phyloP scores from a whole-genome alignment of 2,797 vertebrate species.

The Rachycentron canadum region DNA sequence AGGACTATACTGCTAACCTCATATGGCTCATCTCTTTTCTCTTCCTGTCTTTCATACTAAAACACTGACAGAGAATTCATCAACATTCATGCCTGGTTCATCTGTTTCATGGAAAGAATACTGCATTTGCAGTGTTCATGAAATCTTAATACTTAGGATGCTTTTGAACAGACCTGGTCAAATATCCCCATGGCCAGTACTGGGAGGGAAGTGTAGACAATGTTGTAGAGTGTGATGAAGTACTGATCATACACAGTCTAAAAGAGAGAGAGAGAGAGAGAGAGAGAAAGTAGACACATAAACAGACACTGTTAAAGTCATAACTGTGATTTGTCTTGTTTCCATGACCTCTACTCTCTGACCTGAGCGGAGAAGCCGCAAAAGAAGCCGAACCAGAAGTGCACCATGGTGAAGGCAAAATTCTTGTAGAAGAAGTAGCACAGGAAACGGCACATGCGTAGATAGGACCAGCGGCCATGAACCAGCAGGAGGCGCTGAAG shows the following conservation, averaged over 20 bases:
- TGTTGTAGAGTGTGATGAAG: slow-evolving; percentile 98
- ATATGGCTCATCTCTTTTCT: not conserved
- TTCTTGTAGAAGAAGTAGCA: slow-evolving; percentile 99
- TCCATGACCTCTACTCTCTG: slow-evolving; percentile 8
- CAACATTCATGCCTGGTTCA: not conserved
- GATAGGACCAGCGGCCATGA: slow-evolving; percentile 97
- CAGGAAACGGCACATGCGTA: slow-evolving; percentile 98
- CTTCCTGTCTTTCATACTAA: not conserved
- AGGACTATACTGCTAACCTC: not conserved
- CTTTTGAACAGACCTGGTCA: slow-evolving; percentile 88
- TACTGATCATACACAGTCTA: slow-evolving; percentile 93
- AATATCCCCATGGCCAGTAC: slow-evolving; percentile 98
- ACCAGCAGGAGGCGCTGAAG: slow-evolving; percentile 95
- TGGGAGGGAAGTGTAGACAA: slow-evolving; percentile 96
- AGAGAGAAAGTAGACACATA: slow-evolving; percentile 34
- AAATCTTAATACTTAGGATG: not conserved
- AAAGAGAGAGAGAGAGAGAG: slow-evolving; percentile 41
- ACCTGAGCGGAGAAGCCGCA: slow-evolving; percentile 98
- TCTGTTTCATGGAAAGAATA: not conserved
- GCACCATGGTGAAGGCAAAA: slow-evolving; percentile 99
- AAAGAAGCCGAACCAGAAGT: slow-evolving; percentile 99
- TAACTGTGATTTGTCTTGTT: not conserved
- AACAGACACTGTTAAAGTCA: slow-evolving; percentile 28
- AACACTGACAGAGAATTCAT: not conserved
- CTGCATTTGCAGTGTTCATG: not conserved